Evolutionary conservation across 2,888 invertebrate genomes (phyloP).

Genomic region (Anoplius nigerrimus): DNA sequence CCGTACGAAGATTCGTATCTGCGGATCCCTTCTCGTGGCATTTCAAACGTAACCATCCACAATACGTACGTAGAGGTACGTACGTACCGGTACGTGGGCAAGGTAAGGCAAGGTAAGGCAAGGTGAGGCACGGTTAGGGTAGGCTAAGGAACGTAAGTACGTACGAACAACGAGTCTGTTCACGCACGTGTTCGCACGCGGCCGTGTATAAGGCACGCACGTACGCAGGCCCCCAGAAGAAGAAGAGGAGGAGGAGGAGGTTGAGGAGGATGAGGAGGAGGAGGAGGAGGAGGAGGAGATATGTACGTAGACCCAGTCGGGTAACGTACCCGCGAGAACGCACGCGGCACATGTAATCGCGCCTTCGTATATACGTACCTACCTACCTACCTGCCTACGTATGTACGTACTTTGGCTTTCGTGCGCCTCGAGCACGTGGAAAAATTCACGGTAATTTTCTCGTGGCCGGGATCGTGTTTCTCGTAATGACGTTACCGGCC

Average conservation of each 20-base stretch:
- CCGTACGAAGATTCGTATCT: slow-evolving; percentile 28
- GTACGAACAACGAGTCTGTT: slow-evolving; percentile 11
- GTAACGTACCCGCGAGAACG: slow-evolving; percentile 27
- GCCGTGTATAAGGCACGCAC: slow-evolving; percentile 18
- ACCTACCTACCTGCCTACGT: too few species aligned
- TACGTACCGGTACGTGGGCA: too few species aligned
- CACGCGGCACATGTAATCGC: slow-evolving; percentile 14
- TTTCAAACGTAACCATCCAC: slow-evolving; percentile 48
- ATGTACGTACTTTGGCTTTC: slow-evolving; percentile 28
- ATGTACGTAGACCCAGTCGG: background rate
- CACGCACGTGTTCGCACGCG: slow-evolving; percentile 33
- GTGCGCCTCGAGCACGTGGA: slow-evolving; percentile 38
- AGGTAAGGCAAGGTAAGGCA: background rate
- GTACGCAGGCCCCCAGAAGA: background rate
- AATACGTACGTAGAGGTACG: slow-evolving; percentile 6
- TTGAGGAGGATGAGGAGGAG: too few species aligned
- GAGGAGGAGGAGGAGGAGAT: background rate
- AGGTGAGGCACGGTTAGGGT: background rate
- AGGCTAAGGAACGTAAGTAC: background rate
- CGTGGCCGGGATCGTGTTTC: slow-evolving; percentile 50
- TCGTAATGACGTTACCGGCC: slow-evolving; percentile 52
- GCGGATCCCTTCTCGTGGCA: slow-evolving; percentile 40
- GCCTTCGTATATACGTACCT: slow-evolving; percentile 4
- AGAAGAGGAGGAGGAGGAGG: too few species aligned
- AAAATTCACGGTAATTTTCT: slow-evolving; percentile 53